phyloP scores from a whole-genome alignment of 2,888 invertebrate species.

The Taphrorychus bicolor region DNA sequence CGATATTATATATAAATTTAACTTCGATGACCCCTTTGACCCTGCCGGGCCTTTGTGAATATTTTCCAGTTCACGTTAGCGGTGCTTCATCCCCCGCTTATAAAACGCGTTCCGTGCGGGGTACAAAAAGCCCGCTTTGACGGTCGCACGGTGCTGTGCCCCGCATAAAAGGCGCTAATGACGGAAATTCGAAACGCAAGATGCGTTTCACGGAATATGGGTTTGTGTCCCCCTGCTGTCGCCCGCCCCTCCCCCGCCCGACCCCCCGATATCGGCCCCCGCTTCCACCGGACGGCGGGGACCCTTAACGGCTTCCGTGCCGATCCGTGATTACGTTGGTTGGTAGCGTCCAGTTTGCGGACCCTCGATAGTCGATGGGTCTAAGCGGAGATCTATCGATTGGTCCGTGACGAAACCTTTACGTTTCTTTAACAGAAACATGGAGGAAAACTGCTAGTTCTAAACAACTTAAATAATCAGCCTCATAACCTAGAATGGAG shows the following conservation, averaged over 20 bases:
- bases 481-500: too few species aligned
- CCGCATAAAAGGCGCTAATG: constrained; percentile 35
- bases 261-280: not conserved
- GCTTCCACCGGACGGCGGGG: constrained; percentile 14
- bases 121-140: constrained; percentile 9
- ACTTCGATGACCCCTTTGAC: not conserved
- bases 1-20: not conserved
- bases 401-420: too few species aligned
- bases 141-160: constrained; percentile 18
- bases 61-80: not conserved
- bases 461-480: too few species aligned
- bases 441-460: too few species aligned
- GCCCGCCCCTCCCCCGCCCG: constrained; percentile 4
- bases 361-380: constrained; percentile 10
- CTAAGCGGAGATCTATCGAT: not conserved
- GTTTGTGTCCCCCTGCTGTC: not conserved
- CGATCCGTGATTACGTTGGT: constrained; percentile 11
- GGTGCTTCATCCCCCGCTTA: not conserved
- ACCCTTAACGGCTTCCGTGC: constrained; percentile 19
- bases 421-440: too few species aligned
- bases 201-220: constrained; percentile 27
- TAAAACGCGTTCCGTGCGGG: not conserved
- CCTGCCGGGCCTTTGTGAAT: not conserved
- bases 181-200: constrained; percentile 31
- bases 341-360: constrained; percentile 24